A percentile compares a stretch with the other conserved stretches of the same genome.
phyloP scores from a whole-genome alignment of 2,797 vertebrate species.

The Otolemur crassicaudatus region DNA sequence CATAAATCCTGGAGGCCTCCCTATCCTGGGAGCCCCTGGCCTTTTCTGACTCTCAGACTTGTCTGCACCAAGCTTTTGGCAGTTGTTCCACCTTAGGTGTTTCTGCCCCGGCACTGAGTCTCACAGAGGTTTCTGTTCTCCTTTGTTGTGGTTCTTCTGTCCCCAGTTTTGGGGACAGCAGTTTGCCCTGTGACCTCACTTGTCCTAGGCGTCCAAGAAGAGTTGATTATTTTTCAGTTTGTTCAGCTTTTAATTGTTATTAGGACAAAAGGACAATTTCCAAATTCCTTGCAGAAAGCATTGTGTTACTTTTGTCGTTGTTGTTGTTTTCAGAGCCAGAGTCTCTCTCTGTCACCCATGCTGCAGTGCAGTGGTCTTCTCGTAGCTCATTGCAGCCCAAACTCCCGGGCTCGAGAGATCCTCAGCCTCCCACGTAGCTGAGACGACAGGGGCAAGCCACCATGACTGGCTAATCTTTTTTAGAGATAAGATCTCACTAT shows the following conservation, averaged over 20 bases:
- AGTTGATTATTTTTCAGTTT: background rate
- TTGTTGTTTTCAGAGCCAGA: no score
- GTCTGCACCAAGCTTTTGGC: background rate
- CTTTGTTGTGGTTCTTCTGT: background rate
- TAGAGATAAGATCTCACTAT: background rate
- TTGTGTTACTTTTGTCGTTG: no score
- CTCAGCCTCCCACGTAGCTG: background rate
- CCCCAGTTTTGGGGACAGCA: background rate
- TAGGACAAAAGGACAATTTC: background rate
- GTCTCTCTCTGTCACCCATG: no score
- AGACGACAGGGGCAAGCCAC: background rate
- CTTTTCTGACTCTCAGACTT: background rate
- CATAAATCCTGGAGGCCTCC: background rate
- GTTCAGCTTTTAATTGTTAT: background rate
- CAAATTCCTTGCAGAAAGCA: background rate
- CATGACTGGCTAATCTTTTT: background rate
- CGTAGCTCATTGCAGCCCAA: background rate
- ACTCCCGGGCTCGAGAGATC: background rate
- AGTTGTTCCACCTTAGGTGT: background rate
- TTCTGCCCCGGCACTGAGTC: background rate
- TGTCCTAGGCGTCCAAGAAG: background rate
- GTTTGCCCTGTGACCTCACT: no score
- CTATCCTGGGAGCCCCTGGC: background rate
- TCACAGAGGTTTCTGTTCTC: background rate
- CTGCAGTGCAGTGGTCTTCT: background rate